phyloP scores from a whole-genome alignment of 2,113 vertebrate genomes.

The Turdus rufiventris region DNA sequence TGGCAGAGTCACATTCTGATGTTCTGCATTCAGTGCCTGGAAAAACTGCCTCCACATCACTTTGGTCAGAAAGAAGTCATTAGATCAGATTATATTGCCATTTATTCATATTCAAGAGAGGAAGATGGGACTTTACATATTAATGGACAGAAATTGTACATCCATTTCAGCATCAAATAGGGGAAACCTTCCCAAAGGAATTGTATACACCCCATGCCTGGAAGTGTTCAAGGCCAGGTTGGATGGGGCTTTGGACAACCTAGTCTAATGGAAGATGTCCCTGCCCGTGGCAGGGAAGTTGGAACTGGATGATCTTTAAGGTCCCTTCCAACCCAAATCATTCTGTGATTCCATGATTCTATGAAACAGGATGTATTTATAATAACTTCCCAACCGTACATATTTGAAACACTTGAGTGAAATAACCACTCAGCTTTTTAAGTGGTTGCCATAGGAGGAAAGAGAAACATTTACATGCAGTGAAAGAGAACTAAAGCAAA shows the following conservation, averaged over 20 bases:
- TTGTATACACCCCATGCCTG: background rate
- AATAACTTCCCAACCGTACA: background rate
- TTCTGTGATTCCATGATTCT: background rate
- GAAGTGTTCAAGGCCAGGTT: background rate
- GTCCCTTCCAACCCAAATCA: background rate
- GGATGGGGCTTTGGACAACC: background rate
- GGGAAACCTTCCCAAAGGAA: background rate
- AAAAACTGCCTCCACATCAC: background rate
- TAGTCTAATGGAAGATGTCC: background rate
- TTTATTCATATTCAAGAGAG: background rate
- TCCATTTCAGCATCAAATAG: background rate
- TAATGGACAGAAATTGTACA: background rate
- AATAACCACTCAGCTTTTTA: background rate
- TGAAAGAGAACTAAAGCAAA: background rate
- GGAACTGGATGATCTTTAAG: background rate
- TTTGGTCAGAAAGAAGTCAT: background rate
- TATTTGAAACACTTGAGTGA: background rate
- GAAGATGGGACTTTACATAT: background rate
- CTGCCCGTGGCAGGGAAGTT: background rate
- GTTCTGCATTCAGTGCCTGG: background rate
- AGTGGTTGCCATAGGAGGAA: background rate
- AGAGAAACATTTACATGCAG: constrained; percentile 19
- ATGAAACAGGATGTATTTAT: background rate
- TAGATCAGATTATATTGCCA: background rate
- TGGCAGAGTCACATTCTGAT: background rate